Evolutionary conservation across 30 jellyfish, hydroid and myxozoan genomes (phyloP).

Genomic region (Calvadosia cruxmelitensis): DNA sequence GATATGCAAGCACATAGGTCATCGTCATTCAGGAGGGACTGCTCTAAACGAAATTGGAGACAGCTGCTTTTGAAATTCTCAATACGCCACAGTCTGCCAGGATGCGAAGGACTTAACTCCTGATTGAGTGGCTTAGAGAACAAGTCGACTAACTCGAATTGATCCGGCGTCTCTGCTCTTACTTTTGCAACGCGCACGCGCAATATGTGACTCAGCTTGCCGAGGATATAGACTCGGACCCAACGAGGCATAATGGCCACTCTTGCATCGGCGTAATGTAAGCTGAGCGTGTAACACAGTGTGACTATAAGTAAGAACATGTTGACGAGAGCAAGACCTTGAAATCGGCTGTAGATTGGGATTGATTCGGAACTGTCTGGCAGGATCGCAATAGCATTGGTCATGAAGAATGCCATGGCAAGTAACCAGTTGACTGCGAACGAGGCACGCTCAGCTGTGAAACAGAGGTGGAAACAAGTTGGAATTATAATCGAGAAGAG

Average conservation of each 20-base stretch:
- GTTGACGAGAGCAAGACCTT: conserved; percentile 48
- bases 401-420: conserved; percentile 78
- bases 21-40: conserved; percentile 4
- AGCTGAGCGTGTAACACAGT: conserved; percentile 67
- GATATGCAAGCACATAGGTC: conserved; percentile 15
- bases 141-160: background rate
- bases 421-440: conserved; percentile 75
- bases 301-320: conserved; percentile 59
- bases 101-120: conserved; percentile 45
- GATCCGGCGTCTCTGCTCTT: background rate
- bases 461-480: background rate
- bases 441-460: conserved; percentile 76
- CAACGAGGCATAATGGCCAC: conserved; percentile 73
- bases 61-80: background rate
- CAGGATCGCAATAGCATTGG: conserved; percentile 61
- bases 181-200: background rate
- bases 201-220: conserved; percentile 40
- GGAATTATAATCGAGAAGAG: background rate
- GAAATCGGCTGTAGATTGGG: conserved; percentile 71
- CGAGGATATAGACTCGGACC: conserved; percentile 57
- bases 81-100: conserved; percentile 44
- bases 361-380: conserved; percentile 94
- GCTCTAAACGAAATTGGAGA: conserved; percentile 6
- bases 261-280: conserved; percentile 70
- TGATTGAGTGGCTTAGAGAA: conserved; percentile 10